phyloP scores from a whole-genome alignment of 2,888 invertebrate genomes.

The Cheilosia urbana region DNA sequence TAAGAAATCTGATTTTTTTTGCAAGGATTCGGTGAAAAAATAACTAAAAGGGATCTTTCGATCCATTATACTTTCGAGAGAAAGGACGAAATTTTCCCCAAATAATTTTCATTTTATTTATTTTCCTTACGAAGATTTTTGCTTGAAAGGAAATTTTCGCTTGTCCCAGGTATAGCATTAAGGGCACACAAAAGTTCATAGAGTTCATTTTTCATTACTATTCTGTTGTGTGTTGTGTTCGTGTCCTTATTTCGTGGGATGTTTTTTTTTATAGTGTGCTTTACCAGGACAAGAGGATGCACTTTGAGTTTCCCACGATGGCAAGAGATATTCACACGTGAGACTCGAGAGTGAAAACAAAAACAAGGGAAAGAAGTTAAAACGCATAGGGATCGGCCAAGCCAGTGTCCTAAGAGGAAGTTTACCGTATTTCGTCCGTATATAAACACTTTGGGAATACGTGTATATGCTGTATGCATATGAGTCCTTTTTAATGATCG shows the following conservation, averaged over 20 bases:
- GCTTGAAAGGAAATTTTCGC: slow-evolving; percentile 22
- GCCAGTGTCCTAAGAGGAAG: slow-evolving; percentile 57
- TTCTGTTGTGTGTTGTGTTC: slow-evolving; percentile 32
- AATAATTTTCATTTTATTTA: slow-evolving; percentile 46
- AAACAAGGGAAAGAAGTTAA: slow-evolving; percentile 56
- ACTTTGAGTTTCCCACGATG: slow-evolving; percentile 73
- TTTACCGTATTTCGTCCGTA: slow-evolving; percentile 57
- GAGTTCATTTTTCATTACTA: slow-evolving; percentile 70
- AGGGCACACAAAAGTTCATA: slow-evolving; percentile 55
- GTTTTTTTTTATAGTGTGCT: slow-evolving; percentile 51
- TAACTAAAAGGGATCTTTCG: slow-evolving; percentile 30
- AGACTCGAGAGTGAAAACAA: slow-evolving; percentile 56
- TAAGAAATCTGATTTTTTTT: slow-evolving; percentile 53
- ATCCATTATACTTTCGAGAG: slow-evolving; percentile 52
- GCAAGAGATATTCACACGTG: slow-evolving; percentile 64
- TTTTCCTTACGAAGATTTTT: slow-evolving; percentile 20
- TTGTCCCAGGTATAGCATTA: neutral
- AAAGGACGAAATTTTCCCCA: slow-evolving; percentile 50
- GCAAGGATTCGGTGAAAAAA: slow-evolving; percentile 38
- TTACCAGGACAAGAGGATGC: slow-evolving; percentile 73
- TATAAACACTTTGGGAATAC: slow-evolving; percentile 37
- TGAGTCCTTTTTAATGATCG: slow-evolving; percentile 49
- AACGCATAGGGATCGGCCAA: slow-evolving; percentile 59
- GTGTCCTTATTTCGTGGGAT: slow-evolving; percentile 63
- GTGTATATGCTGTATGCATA: slow-evolving; percentile 7